Conservation (phyloP, 2,888 invertebrate genomes). For the Orgyia antiqua region DNA sequence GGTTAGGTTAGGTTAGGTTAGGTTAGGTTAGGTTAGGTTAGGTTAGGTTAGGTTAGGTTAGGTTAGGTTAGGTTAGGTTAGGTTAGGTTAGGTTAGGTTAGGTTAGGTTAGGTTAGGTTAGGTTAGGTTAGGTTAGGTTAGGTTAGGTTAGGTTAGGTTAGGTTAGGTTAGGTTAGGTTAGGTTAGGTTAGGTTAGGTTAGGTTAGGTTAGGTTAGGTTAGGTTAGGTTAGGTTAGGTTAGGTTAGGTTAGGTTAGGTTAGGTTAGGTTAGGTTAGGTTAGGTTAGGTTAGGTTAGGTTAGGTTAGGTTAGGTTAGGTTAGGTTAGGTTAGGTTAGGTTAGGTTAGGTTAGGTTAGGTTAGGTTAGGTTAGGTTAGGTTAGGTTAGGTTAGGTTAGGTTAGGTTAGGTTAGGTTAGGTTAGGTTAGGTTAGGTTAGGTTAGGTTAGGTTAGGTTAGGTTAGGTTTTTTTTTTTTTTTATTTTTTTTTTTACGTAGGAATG, state of each 20-base stretch:
- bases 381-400: conserved; percentile 5
- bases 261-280: conserved; percentile 5
- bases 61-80: conserved; percentile 8
- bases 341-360: conserved; percentile 5
- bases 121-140: no score
- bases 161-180: background rate
- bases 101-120: conserved; percentile 6
- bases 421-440: conserved; percentile 5
- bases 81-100: conserved; percentile 7
- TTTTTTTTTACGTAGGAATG: no score
- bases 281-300: conserved; percentile 5
- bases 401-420: conserved; percentile 5
- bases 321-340: conserved; percentile 5
- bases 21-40: conserved; percentile 8
- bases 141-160: background rate
- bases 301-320: conserved; percentile 5
- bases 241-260: conserved; percentile 5
- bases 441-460: conserved; percentile 5
- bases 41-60: conserved; percentile 11
- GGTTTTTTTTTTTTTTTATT: no score
- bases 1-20: conserved; percentile 10
- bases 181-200: conserved; percentile 2
- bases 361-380: conserved; percentile 5
- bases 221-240: conserved; percentile 5
- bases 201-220: conserved; percentile 5